phyloP scores from a whole-genome alignment of 1,140 invertebrate species.

The Gryllus bimaculatus region DNA sequence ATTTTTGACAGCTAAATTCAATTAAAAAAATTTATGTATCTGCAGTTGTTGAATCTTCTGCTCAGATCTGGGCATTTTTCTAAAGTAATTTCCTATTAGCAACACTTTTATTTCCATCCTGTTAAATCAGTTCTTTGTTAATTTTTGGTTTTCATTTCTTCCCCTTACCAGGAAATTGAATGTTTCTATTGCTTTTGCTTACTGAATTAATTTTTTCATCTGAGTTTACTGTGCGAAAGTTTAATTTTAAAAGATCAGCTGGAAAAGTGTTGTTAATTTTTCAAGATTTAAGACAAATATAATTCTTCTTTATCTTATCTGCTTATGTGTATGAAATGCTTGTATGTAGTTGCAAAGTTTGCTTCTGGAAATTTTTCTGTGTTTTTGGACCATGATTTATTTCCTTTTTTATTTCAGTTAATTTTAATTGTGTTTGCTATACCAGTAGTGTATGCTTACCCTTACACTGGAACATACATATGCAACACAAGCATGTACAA shows the following conservation, averaged over 20 bases:
- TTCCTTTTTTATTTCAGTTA: constrained; percentile 21
- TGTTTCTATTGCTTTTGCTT: background rate
- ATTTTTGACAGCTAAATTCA: background rate
- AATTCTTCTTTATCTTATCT: background rate
- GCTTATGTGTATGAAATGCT: constrained; percentile 18
- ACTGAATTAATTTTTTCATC: constrained; percentile 13
- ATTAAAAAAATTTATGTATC: background rate
- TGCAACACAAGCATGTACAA: background rate
- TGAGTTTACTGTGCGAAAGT: background rate
- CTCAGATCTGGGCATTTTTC: background rate
- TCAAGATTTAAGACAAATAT: background rate
- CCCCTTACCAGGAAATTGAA: background rate
- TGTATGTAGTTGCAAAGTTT: constrained; percentile 23
- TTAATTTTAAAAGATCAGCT: no score
- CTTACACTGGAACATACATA: background rate
- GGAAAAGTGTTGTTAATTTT: no score
- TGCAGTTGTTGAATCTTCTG: background rate
- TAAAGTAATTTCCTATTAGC: background rate
- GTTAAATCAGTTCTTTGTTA: constrained; percentile 12
- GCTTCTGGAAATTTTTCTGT: constrained; percentile 13
- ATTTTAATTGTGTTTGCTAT: constrained; percentile 19
- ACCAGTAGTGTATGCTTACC: constrained; percentile 17
- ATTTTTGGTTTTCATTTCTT: constrained; percentile 22
- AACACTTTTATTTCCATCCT: constrained; percentile 13
- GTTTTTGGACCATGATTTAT: constrained; percentile 18